Base-by-base conservation (phyloP, 2,888 invertebrate genomes). In the Zootermopsis nevadensis region DNA sequence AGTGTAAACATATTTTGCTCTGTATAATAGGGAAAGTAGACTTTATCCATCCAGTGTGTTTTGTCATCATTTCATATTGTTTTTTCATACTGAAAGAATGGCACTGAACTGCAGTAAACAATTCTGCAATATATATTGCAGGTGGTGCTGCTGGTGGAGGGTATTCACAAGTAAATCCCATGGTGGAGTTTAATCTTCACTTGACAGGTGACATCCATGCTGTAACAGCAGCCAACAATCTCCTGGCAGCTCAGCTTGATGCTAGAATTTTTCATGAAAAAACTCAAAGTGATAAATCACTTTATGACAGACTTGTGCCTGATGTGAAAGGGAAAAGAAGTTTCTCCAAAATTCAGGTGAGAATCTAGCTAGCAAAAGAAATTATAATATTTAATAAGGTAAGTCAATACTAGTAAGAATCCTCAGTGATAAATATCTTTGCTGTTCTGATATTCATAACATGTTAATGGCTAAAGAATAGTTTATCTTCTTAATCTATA, bases 141-240 rank as follows among this genome's bases (percentile, higher is more conserved):
- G 94, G 98, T 80, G 99, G 99, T 38, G 99, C 99, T 1, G 99
- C 99, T 12, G 99, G 99, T 2, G 99, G 99, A 30, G 99, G 99
- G 4, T 99, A 99, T 89, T 95, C 99, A 0, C 92, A 95, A 92
- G 96, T 97, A 0, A 99, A 99, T 86, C 99, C 99, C 0, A 99
- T 99, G 99, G 99, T 99, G 90, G 99, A 99, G 87, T 99, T 99
- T 90, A 99, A 99, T 91, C 93, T 99, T 0, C 99, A 99, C 89
- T 91, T 99, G 86, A 99, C 99, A 0, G 98, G 99, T 0, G 99
- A 99, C 89, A 99, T 99, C 87, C 99, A 99, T 90, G 99, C 99
- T 0, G 96, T 99, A n/a, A 95, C 97, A 0, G 98, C 98, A 0
- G 99, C 99, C 10, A 98, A 99, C 90, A 99, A 99, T 90, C 91